phyloP scores from a whole-genome alignment of 2,797 vertebrate genomes.

The Carduelis carduelis region DNA sequence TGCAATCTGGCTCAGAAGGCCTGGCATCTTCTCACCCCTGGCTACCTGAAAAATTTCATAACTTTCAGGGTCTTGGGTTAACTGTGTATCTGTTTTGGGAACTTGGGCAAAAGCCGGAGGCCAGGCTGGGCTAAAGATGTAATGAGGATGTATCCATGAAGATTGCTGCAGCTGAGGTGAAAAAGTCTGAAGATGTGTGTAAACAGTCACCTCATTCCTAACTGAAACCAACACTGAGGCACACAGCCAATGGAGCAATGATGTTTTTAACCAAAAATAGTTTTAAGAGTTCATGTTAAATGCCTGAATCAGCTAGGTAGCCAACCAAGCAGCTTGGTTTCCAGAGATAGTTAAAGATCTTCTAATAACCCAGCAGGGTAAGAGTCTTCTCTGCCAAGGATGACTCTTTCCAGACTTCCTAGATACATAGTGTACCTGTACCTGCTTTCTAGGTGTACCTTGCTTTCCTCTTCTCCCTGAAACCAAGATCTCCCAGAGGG shows the following conservation, averaged over 20 bases:
- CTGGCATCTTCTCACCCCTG: background rate
- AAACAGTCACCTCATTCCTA: background rate
- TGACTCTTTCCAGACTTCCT: background rate
- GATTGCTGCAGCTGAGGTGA: background rate
- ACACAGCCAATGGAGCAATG: background rate
- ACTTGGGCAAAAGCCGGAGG: background rate
- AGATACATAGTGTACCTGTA: background rate
- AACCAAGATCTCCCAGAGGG: background rate
- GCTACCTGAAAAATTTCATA: background rate
- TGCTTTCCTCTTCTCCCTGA: background rate
- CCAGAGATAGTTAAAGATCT: background rate
- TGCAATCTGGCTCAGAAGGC: background rate
- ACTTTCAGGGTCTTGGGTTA: background rate
- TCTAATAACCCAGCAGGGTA: background rate
- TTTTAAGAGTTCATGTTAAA: background rate
- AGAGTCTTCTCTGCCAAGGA: background rate
- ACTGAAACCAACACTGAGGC: background rate
- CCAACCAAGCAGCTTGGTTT: background rate
- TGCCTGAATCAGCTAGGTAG: background rate
- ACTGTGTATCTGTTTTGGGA: background rate
- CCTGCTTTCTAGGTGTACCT: background rate
- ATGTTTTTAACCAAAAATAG: background rate
- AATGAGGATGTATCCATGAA: background rate
- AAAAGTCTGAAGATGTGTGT: background rate
- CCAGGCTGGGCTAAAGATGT: background rate